Evolutionary conservation across 2,797 vertebrate genomes (phyloP).

Genomic region (Sylvilagus floridanus): DNA sequence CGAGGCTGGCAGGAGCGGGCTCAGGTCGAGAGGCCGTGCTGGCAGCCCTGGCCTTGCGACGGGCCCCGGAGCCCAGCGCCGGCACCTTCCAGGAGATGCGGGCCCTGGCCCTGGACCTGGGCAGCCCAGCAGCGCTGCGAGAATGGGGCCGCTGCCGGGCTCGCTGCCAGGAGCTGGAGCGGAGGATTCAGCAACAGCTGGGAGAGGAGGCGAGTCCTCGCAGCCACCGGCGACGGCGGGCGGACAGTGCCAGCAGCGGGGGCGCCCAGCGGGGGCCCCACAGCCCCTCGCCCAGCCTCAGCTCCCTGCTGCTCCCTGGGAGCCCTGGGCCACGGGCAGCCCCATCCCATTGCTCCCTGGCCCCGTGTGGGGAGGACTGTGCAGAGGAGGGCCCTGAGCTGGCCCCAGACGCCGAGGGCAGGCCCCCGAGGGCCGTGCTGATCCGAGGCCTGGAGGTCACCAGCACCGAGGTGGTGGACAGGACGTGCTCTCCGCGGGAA

Average conservation of each 20-base stretch:
- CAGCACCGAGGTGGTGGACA: constrained; percentile 95
- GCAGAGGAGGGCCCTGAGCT: constrained; percentile 71
- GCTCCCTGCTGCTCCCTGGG: constrained; percentile 89
- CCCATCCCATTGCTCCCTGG: constrained; percentile 87
- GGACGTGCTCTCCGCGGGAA: constrained; percentile 93
- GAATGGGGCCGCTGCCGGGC: constrained; percentile 91
- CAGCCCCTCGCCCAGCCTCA: constrained; percentile 84
- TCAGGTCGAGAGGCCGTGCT: constrained; percentile 80
- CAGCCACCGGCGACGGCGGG: constrained; percentile 69
- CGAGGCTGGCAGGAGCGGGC: constrained; percentile 88
- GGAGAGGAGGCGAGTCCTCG: constrained; percentile 77
- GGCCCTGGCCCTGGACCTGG: constrained; percentile 91
- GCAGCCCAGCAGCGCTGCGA: constrained; percentile 87
- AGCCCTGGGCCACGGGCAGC: constrained; percentile 84
- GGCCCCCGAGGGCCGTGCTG: constrained; percentile 84
- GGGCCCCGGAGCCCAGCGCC: constrained; percentile 88
- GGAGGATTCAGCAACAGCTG: constrained; percentile 81
- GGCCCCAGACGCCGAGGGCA: constrained; percentile 48
- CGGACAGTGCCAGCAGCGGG: constrained; percentile 80
- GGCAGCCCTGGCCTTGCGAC: constrained; percentile 86
- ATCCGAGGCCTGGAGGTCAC: constrained; percentile 96
- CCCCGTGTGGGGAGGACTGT: constrained; percentile 83
- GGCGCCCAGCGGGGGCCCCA: constrained; percentile 62
- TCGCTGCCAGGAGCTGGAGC: constrained; percentile 88
- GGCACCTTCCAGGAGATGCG: constrained; percentile 93